Conservation (phyloP, 1,140 invertebrate genomes). For the Eubasilissa regina region DNA sequence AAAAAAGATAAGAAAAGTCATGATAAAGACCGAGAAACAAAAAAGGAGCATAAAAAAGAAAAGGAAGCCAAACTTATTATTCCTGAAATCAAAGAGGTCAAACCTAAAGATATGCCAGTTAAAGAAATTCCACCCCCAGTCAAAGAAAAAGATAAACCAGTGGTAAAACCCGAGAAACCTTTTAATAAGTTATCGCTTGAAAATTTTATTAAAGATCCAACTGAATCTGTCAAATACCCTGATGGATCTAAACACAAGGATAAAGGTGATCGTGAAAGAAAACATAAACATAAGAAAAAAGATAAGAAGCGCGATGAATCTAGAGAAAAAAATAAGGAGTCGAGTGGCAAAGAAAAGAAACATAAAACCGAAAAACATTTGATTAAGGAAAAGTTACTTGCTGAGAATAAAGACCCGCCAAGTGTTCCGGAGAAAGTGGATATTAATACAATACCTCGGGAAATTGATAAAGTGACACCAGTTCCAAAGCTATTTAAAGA, state of each 20-base stretch:
- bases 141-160: constrained; percentile 58
- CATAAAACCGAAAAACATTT: constrained; percentile 75
- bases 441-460: constrained; percentile 58
- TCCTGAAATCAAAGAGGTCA: constrained; percentile 69
- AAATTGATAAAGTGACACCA: constrained; percentile 44
- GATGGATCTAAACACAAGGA: constrained; percentile 69
- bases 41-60: constrained; percentile 72
- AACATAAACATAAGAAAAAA: constrained; percentile 73
- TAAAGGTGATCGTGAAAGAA: constrained; percentile 68
- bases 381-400: constrained; percentile 66
- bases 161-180: constrained; percentile 68
- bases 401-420: constrained; percentile 66
- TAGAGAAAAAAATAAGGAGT: constrained; percentile 73
- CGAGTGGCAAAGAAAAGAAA: constrained; percentile 72
- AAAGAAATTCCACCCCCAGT: constrained; percentile 65
- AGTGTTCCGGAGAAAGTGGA: constrained; percentile 65
- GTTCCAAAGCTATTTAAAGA: constrained; percentile 54
- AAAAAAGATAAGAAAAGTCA: constrained; percentile 72
- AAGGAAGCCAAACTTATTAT: constrained; percentile 58
- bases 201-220: constrained; percentile 68
- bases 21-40: constrained; percentile 72
- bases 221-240: constrained; percentile 63
- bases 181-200: constrained; percentile 69
- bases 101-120: constrained; percentile 64
- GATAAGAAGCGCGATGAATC: constrained; percentile 72